Percentiles rank a stretch among this genome's conserved stretches.
These are phyloP conservation scores for Mungos mungo DNA, from an alignment of 2,113 vertebrate species.

Conservation along the genomic window DNA sequence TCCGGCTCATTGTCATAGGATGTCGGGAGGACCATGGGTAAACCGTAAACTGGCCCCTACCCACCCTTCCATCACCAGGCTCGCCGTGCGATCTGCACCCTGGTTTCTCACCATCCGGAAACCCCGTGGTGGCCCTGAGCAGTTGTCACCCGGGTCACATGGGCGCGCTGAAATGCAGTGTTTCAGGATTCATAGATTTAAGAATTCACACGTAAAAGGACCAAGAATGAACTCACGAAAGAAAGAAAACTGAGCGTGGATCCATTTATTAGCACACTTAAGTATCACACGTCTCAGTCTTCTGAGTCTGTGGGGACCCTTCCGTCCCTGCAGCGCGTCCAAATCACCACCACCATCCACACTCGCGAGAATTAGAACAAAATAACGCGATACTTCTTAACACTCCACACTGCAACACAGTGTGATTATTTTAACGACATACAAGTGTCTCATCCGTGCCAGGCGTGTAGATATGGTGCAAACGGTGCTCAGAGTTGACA, in stretches of 20 bases:
- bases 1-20: background rate
- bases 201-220: conserved; percentile 9
- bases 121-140: no score
- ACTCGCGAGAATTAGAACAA: background rate
- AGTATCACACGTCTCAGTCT: background rate
- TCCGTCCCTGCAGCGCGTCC: background rate
- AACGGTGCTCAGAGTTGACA: background rate
- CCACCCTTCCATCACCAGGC: background rate
- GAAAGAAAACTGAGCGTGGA: background rate
- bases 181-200: conserved; percentile 8
- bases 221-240: background rate
- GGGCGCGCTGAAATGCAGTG: background rate
- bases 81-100: no score
- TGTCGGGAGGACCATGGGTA: background rate
- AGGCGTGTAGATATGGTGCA: background rate
- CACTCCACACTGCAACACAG: background rate
- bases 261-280: background rate
- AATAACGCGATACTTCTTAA: background rate
- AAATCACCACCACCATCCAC: background rate
- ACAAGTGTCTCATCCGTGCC: background rate
- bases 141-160: no score
- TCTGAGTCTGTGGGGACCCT: background rate
- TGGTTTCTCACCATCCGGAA: background rate
- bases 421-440: background rate
- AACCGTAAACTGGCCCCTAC: background rate